phyloP scores from a whole-genome alignment of 2,113 vertebrate genomes.

The Sitta europaea region DNA sequence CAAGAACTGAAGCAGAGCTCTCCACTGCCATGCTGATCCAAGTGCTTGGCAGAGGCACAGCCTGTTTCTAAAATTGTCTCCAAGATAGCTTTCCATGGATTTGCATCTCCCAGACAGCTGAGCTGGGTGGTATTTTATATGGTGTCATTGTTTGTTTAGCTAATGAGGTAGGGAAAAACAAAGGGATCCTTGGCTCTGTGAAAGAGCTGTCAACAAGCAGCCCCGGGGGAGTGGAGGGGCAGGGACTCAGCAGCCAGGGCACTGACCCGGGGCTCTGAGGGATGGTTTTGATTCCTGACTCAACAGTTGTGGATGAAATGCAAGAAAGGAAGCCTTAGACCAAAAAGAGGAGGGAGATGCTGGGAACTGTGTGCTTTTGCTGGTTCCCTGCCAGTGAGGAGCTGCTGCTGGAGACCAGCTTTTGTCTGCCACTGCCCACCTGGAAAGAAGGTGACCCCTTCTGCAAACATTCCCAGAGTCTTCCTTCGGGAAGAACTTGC shows the following conservation, averaged over 20 bases:
- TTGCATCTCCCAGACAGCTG: neutral
- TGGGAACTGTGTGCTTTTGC: neutral
- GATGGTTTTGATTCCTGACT: neutral
- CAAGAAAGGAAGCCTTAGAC: neutral
- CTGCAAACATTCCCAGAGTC: neutral
- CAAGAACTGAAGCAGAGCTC: neutral
- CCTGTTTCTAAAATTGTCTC: conserved; percentile 12
- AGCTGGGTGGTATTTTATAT: conserved; percentile 24
- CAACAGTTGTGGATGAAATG: neutral
- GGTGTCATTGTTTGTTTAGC: conserved; percentile 47
- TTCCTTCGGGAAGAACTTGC: neutral
- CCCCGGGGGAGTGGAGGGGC: neutral
- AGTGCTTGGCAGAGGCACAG: neutral
- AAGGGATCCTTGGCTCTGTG: neutral
- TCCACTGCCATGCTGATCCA: neutral
- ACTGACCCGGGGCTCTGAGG: neutral
- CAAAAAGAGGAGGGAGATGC: neutral
- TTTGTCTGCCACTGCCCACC: neutral
- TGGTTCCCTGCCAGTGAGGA: neutral
- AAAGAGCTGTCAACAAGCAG: conserved; percentile 23
- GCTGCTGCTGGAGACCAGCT: neutral
- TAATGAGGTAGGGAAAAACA: conserved; percentile 16
- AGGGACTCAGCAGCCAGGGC: neutral
- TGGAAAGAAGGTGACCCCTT: neutral
- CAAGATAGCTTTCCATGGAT: neutral